Base-by-base conservation (phyloP, 2,888 invertebrate genomes). In the Rhagium mordax region DNA sequence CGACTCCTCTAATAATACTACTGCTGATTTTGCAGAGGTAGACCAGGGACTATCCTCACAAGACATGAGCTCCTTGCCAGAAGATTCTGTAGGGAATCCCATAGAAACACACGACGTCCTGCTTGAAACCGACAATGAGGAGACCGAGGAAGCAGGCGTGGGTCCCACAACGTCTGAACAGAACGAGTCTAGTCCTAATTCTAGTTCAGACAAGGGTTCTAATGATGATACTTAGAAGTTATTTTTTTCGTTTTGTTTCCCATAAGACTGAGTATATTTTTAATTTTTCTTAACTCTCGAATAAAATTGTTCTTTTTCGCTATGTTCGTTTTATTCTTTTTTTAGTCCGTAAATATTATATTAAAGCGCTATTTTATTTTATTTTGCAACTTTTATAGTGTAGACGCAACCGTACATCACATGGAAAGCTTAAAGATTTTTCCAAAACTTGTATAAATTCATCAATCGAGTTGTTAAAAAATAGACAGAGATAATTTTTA, bases 21-120 rank as follows among this genome's bases (percentile, higher is more conserved):
- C 74, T 8, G 82, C 74, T 8, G 82, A 83, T 67, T 81, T 76
- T 66, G 83, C 82, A 8, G 83, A 83, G 69, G 81, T 79, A 0
- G 83, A 83, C 47, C 80, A 72, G 13, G 80, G 79, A 55, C 81
- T 72, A 20, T 82, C 81, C 6, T 78, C 79, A 5, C 77, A 78
- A 69, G 83, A 82, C 41, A 80, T 80, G 59, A 76, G 78, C 57
- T 79, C 82, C 5, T 70, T 84, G 6, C 83, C 82, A 6, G 83
- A 82, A 57, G 83, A 84, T 62, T 67, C 76, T 1, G 59, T 59
- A 18, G 60, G 29, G 0, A 59, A 10, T 51, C 10, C 18, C 1
- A 8, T 13, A 21, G 7, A 70, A 15, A 48, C n/a, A 18, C 68
- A 33, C 7, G 69, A 65, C 7, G 33, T 16, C 7, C 15, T 29